Base-by-base conservation (phyloP, 1,140 invertebrate species). In the Caenorhabditis inopinata region DNA sequence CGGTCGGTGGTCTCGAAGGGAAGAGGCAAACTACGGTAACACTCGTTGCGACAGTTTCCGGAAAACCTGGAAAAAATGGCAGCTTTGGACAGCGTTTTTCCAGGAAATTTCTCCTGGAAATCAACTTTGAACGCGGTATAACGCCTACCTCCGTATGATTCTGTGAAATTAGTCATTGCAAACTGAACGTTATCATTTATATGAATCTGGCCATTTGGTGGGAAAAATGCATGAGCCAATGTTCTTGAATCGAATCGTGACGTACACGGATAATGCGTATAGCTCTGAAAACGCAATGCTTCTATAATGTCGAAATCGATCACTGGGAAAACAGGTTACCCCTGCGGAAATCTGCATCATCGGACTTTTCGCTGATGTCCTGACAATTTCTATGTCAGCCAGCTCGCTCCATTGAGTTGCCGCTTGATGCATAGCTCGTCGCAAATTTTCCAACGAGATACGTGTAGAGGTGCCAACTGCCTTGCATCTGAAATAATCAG, bases 351-450 rank as follows among this genome's bases (percentile, higher is more conserved):
- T 29, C 6, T 38, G 32, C 11, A 68, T 68, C 32, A 38, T 68
- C 16, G 58, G 58, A 7, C 38, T 68, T 18, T 42, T 42, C 0
- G 23, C 32, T 0, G 58, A 68, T 1, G 58, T 21, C n/a, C 38
- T 32, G 0, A 38, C 4, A 21, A 68, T 68, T 18, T 68, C 58
- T 9, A 68, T 32, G 38, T 68, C 58, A 38, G 58, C 58, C 35
- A 68, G 58, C 23, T 68, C 58, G 32, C 58, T 68, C 58, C 58
- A 68, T 21, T 68, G 58, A 42, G 58, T 38, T 11, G 58, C 58
- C 21, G 58, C 58, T 29, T 68, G 58, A 21, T 38, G 58, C 58
- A 68, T 68, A 2, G 58, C 38, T 12, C 58, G 11, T 42, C 58
- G 4, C 32, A 68, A 68, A 12, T 68, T 32, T 16, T 38, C 58